phyloP scores from a whole-genome alignment of 2,113 vertebrate species.

The Hippotragus niger region DNA sequence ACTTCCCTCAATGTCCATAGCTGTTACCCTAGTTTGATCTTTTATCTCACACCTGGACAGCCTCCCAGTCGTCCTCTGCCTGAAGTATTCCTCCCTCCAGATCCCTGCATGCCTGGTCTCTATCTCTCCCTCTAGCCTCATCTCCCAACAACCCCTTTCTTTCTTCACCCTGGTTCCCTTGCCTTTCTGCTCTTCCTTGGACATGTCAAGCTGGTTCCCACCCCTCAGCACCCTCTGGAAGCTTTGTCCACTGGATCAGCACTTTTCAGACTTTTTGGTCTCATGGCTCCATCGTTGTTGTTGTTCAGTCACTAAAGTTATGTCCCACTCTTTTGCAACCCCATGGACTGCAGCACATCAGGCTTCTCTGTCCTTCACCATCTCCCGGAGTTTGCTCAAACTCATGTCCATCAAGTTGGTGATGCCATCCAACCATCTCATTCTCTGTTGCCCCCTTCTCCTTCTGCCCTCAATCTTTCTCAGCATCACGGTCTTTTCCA shows the following conservation, averaged over 20 bases:
- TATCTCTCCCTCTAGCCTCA: not conserved
- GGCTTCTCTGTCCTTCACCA: not conserved
- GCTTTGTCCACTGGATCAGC: not conserved
- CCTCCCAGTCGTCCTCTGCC: not conserved
- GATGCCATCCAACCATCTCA: not conserved
- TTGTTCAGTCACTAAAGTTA: not conserved
- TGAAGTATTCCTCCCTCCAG: not conserved
- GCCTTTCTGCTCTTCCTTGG: not conserved
- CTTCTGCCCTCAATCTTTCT: not conserved
- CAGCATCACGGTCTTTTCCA: not conserved
- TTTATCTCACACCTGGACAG: not conserved
- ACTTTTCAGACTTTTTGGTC: not conserved
- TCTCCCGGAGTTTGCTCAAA: not conserved
- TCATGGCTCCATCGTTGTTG: not conserved
- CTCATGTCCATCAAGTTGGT: not conserved
- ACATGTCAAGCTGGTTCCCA: not conserved
- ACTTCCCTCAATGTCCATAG: too few species aligned
- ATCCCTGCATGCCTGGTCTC: not conserved
- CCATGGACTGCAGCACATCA: not conserved
- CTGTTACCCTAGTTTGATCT: rapidly evolving
- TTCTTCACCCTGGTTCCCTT: not conserved
- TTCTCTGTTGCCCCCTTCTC: not conserved
- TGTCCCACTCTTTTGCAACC: not conserved
- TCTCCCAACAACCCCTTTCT: not conserved
- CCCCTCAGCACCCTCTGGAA: not conserved